These are phyloP conservation scores for Drosophila repleta DNA, from an alignment of 1,140 invertebrate genomes.

Conservation along the genomic window DNA sequence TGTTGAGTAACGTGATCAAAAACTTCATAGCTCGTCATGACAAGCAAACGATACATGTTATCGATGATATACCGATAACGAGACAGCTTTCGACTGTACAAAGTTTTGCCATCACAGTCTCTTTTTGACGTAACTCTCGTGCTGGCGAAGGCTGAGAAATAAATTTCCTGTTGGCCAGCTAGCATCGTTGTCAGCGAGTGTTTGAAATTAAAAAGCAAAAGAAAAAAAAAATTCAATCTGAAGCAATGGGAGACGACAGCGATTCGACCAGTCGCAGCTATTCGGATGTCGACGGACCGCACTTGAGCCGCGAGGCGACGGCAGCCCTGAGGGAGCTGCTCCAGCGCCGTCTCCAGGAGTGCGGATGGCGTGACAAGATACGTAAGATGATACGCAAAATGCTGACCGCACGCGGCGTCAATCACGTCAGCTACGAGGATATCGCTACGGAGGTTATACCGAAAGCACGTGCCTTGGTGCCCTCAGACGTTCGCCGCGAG, in stretches of 20 bases:
- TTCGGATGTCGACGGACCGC: not conserved
- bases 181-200: too few relatives aligned
- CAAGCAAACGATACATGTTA: too few relatives aligned
- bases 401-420: not conserved
- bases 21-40: too few relatives aligned
- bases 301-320: not conserved
- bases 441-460: not conserved
- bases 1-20: too few relatives aligned
- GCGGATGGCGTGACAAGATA: not conserved
- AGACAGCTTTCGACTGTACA: too few relatives aligned
- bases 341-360: not conserved
- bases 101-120: too few relatives aligned
- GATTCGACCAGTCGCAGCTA: not conserved
- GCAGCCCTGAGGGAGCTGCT: not conserved
- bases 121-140: too few relatives aligned
- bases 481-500: not conserved
- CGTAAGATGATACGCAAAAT: not conserved
- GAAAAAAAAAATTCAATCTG: too few relatives aligned
- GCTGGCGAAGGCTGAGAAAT: too few relatives aligned
- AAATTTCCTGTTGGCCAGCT: too few relatives aligned
- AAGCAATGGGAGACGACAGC: not conserved
- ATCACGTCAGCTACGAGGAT: not conserved
- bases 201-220: too few relatives aligned
- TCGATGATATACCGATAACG: too few relatives aligned
- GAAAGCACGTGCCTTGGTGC: not conserved